phyloP scores from a whole-genome alignment of 2,797 vertebrate species.

The Nasua narica region DNA sequence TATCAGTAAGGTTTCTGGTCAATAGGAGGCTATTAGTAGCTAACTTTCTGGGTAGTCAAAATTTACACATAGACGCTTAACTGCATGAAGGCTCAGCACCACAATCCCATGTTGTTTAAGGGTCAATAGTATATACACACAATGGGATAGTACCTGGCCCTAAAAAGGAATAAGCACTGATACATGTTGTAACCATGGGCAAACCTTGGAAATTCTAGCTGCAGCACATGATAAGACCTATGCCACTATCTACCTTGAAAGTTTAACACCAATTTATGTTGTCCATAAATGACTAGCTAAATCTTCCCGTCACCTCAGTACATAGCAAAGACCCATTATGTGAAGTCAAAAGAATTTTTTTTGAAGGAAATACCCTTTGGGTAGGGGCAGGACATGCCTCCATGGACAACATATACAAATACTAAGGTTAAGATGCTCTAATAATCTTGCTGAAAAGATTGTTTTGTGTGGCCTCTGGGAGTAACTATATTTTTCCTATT shows the following conservation, averaged over 20 bases:
- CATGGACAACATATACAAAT: background rate
- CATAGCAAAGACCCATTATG: background rate
- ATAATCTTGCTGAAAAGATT: background rate
- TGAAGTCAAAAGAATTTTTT: background rate
- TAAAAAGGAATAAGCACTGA: background rate
- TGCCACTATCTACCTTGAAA: background rate
- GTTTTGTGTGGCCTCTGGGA: background rate
- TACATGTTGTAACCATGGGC: background rate
- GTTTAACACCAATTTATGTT: background rate
- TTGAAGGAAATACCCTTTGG: background rate
- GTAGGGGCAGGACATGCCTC: background rate
- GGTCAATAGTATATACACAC: background rate
- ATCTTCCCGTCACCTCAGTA: background rate
- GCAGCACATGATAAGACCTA: background rate
- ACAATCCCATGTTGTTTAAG: background rate
- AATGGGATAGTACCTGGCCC: background rate
- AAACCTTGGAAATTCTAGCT: background rate
- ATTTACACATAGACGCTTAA: background rate
- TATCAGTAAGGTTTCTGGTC: background rate
- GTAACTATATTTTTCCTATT: background rate
- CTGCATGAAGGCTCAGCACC: background rate
- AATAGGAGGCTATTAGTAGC: background rate
- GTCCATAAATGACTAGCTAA: background rate
- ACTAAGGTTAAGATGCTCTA: background rate
- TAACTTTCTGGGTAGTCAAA: background rate